Base-by-base conservation (phyloP, 2,888 invertebrate genomes). In the Isoperla grammatica region DNA sequence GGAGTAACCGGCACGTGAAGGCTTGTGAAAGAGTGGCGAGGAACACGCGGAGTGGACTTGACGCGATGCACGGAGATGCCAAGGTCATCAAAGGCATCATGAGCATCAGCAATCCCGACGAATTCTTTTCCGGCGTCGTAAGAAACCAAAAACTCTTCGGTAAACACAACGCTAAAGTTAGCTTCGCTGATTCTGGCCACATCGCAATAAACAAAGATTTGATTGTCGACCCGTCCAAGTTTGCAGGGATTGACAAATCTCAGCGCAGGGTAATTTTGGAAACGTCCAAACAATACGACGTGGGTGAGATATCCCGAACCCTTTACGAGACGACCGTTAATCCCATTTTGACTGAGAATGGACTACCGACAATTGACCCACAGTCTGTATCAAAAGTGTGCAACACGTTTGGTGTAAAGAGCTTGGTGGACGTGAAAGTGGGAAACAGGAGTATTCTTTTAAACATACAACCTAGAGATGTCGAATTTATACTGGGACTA, bases 1-100 rank as follows among this genome's bases (percentile, higher is more conserved):
- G 56, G 43, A 56, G 56, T 23, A 45, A 45, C n/a, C 43, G 45
- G 12, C 56, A 56, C 19, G 9, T 20, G n/a, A 56, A 45, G 20
- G 46, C 35, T 11, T 56, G 17, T 43, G 13, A 22, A 12, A 19
- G 37, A 45, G 5, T 35, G 17, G 43, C 17, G 13, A 56, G 46
- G 13, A 56, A 56, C 15, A 43, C 56, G 8, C 45, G 43, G 4
- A n/a, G 11, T n/a, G 56, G 37, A 5, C n/a, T 13, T 43, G 43
- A 29, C n/a, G 11, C 13, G 17, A 56, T 37, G 15, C 17, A 56
- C 6, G 42, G 45, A 9, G 15, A 29, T 35, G 56, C 43, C 9
- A 23, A 56, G 22, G 17, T 56, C 43, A 56, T 45, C 23, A 43
- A 23, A 46, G 19, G 56, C 13, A 35, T 56, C 35, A 45, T n/a